phyloP scores from a whole-genome alignment of 2,797 vertebrate species.

The Propithecus deckenii region DNA sequence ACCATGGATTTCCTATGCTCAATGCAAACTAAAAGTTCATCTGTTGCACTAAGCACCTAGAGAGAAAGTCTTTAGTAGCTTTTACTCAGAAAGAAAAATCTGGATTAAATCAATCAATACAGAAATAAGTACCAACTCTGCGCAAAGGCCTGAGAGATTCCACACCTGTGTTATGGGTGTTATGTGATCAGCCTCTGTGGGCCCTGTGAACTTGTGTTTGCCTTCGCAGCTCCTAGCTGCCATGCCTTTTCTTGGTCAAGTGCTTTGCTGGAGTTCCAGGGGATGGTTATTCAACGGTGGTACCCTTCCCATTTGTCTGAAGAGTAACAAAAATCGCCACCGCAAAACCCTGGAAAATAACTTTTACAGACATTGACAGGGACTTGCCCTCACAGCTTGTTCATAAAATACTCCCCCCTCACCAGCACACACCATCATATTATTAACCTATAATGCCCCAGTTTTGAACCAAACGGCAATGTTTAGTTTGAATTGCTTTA shows the following conservation, averaged over 20 bases:
- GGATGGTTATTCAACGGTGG: not conserved
- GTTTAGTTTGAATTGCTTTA: not conserved
- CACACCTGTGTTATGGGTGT: not conserved
- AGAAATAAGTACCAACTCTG: not conserved
- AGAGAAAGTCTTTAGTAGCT: not conserved
- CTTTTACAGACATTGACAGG: not conserved
- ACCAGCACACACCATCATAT: not conserved
- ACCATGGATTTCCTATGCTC: not conserved
- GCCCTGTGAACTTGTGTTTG: not conserved
- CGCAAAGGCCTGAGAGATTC: not conserved
- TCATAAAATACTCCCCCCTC: not conserved
- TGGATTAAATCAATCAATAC: not conserved
- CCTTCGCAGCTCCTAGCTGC: not conserved
- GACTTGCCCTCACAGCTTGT: not conserved
- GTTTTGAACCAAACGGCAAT: not conserved
- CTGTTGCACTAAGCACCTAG: not conserved
- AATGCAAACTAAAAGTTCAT: not conserved
- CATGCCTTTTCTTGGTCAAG: not conserved
- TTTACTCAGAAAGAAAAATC: slow-evolving; percentile 8
- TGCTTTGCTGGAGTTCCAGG: not conserved
- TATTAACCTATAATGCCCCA: not conserved
- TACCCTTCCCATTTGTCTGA: not conserved
- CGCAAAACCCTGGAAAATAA: not conserved
- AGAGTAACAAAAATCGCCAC: not conserved
- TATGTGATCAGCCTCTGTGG: not conserved